Conservation (phyloP, 30 jellyfish, hydroid and myxozoan genomes). For the Cassiopea xamachana region DNA sequence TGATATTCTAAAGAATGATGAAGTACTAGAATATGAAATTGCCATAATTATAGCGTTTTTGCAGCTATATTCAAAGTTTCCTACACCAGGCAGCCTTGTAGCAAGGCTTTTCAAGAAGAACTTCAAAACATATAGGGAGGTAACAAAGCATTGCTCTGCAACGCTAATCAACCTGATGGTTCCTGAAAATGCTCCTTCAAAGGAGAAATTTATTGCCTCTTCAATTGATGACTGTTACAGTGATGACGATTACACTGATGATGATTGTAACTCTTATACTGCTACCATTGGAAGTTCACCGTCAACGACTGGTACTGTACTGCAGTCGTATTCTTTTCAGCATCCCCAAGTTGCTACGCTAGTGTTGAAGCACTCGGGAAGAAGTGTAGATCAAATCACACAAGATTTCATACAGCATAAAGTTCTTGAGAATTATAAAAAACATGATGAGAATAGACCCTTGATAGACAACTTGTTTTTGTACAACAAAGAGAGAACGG, state of each 20-base stretch:
- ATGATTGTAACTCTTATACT: not conserved
- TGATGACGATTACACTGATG: slow-evolving; percentile 15
- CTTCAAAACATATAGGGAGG: slow-evolving; percentile 25
- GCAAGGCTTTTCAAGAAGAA: slow-evolving; percentile 26
- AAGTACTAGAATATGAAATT: slow-evolving; percentile 41
- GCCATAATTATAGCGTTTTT: slow-evolving; percentile 52
- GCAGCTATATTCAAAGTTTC: slow-evolving; percentile 40
- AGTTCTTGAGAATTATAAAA: slow-evolving; percentile 21
- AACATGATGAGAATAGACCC: slow-evolving; percentile 1
- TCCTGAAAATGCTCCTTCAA: slow-evolving; percentile 45
- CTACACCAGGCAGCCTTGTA: slow-evolving; percentile 60
- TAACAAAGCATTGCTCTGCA: slow-evolving; percentile 24
- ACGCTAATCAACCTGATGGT: slow-evolving; percentile 43
- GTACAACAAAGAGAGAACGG: slow-evolving; percentile 36
- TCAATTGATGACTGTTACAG: not conserved
- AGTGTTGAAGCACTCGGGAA: slow-evolving; percentile 43
- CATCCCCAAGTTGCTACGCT: slow-evolving; percentile 41
- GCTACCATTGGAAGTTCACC: not conserved
- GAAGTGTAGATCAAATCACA: slow-evolving; percentile 50
- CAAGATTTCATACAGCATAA: slow-evolving; percentile 13
- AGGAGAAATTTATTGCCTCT: not conserved
- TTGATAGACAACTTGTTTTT: slow-evolving; percentile 42
- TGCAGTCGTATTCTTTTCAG: slow-evolving; percentile 51
- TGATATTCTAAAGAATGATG: slow-evolving; percentile 27
- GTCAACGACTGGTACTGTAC: not conserved